These are phyloP conservation scores for Coracopsis vasa DNA, from an alignment of 2,113 vertebrate species.

Conservation along the genomic window DNA sequence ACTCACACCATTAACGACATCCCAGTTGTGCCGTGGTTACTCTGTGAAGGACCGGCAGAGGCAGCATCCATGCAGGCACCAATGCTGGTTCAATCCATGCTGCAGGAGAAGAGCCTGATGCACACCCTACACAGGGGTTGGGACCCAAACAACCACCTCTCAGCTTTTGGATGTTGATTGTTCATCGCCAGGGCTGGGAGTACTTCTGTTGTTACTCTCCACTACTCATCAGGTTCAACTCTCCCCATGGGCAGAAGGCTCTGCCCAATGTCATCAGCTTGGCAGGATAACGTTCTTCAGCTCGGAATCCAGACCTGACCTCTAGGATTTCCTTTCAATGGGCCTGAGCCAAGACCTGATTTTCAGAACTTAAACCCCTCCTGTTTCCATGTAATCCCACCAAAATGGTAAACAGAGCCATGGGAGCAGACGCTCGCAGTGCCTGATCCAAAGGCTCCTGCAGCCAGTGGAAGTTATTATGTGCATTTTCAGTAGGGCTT, in stretches of 20 bases:
- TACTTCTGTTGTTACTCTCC: background rate
- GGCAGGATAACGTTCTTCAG: background rate
- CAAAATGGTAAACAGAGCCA: constrained; percentile 10
- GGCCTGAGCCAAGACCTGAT: background rate
- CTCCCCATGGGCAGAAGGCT: background rate
- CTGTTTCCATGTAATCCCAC: background rate
- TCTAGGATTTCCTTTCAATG: background rate
- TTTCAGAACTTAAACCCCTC: constrained; percentile 17
- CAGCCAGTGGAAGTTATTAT: constrained; percentile 10
- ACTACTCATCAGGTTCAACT: accelerated
- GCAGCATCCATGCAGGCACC: accelerated
- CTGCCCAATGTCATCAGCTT: background rate
- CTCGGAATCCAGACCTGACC: background rate
- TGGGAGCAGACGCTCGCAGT: background rate
- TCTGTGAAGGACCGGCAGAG: accelerated
- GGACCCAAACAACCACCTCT: background rate
- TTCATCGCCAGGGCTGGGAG: background rate
- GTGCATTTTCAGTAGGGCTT: background rate
- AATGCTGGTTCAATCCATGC: accelerated
- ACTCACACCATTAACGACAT: accelerated
- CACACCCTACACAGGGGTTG: background rate
- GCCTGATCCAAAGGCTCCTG: background rate
- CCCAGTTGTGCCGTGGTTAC: accelerated
- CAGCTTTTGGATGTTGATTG: accelerated
- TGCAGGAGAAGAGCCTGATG: accelerated